Conservation (phyloP, 1,140 invertebrate genomes). For the Dicyema japonicum region DNA sequence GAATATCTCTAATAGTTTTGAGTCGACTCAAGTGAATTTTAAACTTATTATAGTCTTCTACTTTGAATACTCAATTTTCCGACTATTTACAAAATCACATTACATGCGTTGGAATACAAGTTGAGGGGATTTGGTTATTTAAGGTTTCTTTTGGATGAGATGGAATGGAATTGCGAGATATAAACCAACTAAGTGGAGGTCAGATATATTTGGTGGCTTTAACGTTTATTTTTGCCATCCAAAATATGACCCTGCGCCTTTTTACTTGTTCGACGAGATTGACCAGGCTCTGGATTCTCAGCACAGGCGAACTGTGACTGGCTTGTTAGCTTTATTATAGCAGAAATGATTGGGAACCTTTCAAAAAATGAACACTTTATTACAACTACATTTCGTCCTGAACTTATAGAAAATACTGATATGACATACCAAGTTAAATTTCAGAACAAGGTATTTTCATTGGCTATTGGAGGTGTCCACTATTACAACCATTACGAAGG, state of each 20-base stretch:
- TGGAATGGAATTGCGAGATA: conserved; percentile 78
- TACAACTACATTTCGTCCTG: conserved; percentile 86
- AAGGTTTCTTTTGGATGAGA: conserved; percentile 53
- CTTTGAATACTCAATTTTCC: conserved; percentile 18
- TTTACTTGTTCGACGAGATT: conserved; percentile 97
- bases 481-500: conserved; percentile 28
- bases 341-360: conserved; percentile 91
- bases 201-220: conserved; percentile 90
- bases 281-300: conserved; percentile 52
- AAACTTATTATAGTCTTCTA: neutral
- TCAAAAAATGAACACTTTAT: conserved; percentile 84
- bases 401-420: conserved; percentile 73
- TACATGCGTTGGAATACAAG: conserved; percentile 25
- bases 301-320: conserved; percentile 74
- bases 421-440: conserved; percentile 98
- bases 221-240: conserved; percentile 86
- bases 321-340: too few relatives aligned
- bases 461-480: too few relatives aligned
- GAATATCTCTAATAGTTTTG: conserved; percentile 24
- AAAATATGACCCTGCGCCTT: conserved; percentile 97
- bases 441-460: conserved; percentile 51
- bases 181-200: conserved; percentile 90
- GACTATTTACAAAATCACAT: too few relatives aligned
- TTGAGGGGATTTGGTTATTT: conserved; percentile 7
- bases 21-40: conserved; percentile 4